Evolutionary conservation across 2,113 vertebrate genomes (phyloP).

Genomic region (Petrocephalus microphthalmus): DNA sequence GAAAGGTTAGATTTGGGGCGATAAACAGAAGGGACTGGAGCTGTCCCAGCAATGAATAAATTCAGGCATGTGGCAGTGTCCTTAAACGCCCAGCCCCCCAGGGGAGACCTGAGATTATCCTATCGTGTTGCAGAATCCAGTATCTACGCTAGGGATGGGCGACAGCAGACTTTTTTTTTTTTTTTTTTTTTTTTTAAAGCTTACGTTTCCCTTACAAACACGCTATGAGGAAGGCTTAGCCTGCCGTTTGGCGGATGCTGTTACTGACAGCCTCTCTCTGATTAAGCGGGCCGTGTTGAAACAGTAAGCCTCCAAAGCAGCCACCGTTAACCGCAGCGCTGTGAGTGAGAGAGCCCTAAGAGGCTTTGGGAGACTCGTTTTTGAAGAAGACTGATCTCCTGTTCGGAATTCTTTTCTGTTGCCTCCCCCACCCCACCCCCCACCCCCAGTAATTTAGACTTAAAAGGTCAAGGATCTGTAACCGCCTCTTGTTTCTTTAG

Average conservation of each 20-base stretch:
- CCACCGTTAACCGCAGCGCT: background rate
- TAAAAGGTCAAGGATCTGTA: constrained; percentile 54
- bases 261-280: background rate
- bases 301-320: background rate
- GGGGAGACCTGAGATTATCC: background rate
- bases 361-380: background rate
- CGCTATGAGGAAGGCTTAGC: background rate
- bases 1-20: background rate
- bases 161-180: background rate
- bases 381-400: background rate
- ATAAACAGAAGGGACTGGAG: background rate
- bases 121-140: background rate
- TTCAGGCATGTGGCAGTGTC: background rate
- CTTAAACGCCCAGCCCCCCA: no score
- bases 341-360: background rate
- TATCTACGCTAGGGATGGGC: background rate
- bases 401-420: constrained; percentile 7
- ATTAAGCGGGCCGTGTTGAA: background rate
- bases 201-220: background rate
- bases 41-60: background rate
- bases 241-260: background rate
- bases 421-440: constrained; percentile 17
- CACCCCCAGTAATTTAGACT: background rate
- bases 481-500: constrained; percentile 46
- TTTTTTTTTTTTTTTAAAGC: background rate